phyloP scores from a whole-genome alignment of 2,113 vertebrate genomes.

The Thermophis baileyi region DNA sequence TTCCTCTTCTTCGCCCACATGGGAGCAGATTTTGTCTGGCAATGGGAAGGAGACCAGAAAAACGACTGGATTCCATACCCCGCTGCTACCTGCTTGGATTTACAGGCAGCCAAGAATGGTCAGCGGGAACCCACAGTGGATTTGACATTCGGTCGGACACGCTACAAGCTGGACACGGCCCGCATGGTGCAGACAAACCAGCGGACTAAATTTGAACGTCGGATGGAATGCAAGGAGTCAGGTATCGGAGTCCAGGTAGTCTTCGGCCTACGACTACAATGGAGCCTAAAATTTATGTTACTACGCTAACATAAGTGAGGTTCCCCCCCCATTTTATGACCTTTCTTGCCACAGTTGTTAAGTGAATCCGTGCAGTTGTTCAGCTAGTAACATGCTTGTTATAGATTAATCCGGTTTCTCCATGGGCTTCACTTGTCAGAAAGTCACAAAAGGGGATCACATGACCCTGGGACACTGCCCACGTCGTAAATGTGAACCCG shows the following conservation, averaged over 20 bases:
- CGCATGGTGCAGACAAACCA: constrained; percentile 76
- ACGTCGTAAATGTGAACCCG: too few species aligned
- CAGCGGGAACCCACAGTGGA: constrained; percentile 51
- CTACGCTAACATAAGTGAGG: too few species aligned
- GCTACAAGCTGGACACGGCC: constrained; percentile 70
- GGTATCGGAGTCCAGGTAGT: constrained; percentile 26
- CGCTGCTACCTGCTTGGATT: constrained; percentile 48
- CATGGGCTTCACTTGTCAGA: too few species aligned
- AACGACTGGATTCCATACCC: constrained; percentile 69
- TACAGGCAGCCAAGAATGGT: constrained; percentile 57
- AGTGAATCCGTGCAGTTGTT: too few species aligned
- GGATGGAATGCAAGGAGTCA: constrained; percentile 61
- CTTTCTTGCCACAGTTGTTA: too few species aligned
- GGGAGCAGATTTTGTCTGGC: constrained; percentile 68
- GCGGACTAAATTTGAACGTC: constrained; percentile 69
- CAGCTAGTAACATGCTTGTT: too few species aligned
- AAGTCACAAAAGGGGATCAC: too few species aligned
- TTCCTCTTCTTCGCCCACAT: neutral
- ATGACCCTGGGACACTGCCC: too few species aligned
- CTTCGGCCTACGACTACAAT: too few species aligned
- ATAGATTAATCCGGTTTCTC: too few species aligned
- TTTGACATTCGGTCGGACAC: constrained; percentile 46
- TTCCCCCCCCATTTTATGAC: too few species aligned
- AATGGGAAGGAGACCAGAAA: constrained; percentile 71
- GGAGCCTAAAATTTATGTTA: too few species aligned